A percentile compares a stretch with the other conserved stretches of the same genome.
These are phyloP conservation scores for Parazoanthus swiftii DNA, from an alignment of 92 coral and sea anemone species.

Conservation along the genomic window DNA sequence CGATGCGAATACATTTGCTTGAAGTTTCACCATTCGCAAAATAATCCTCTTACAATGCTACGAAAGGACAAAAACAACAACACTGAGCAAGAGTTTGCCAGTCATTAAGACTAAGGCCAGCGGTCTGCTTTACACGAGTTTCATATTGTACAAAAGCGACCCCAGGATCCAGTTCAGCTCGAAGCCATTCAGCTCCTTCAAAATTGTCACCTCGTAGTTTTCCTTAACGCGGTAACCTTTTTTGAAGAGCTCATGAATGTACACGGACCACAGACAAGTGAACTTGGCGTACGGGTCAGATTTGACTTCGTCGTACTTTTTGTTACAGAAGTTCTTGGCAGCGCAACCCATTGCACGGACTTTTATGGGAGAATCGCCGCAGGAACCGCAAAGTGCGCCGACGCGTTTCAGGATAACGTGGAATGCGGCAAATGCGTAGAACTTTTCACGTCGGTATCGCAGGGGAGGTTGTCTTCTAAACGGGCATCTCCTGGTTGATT, in stretches of 20 bases:
- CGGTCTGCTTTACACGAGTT: neutral
- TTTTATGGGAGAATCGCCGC: constrained; percentile 14
- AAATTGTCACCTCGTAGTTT: constrained; percentile 1
- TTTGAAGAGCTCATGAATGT: constrained; percentile 18
- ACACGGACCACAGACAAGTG: neutral
- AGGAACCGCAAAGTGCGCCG: constrained; percentile 21
- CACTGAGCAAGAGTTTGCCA: too few species aligned
- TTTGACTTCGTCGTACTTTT: constrained; percentile 12
- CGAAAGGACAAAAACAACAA: too few species aligned
- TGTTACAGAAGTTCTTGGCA: constrained; percentile 22
- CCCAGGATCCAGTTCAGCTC: neutral
- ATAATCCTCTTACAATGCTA: too few species aligned
- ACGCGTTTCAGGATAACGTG: constrained; percentile 10
- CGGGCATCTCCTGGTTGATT: neutral
- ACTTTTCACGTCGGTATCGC: neutral
- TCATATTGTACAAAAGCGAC: neutral
- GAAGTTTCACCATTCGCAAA: too few species aligned
- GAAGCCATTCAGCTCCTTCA: constrained; percentile 11
- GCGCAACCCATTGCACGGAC: neutral
- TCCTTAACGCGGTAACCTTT: neutral
- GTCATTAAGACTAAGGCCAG: too few species aligned
- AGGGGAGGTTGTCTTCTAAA: constrained; percentile 43
- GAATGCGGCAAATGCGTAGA: constrained; percentile 47
- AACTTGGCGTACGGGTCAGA: constrained; percentile 33
- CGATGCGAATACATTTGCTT: neutral